Evolutionary conservation across 1,140 invertebrate genomes (phyloP), one percentile per base, ranked within the genome.

Genomic region (Paralvinella palmiformis): DNA sequence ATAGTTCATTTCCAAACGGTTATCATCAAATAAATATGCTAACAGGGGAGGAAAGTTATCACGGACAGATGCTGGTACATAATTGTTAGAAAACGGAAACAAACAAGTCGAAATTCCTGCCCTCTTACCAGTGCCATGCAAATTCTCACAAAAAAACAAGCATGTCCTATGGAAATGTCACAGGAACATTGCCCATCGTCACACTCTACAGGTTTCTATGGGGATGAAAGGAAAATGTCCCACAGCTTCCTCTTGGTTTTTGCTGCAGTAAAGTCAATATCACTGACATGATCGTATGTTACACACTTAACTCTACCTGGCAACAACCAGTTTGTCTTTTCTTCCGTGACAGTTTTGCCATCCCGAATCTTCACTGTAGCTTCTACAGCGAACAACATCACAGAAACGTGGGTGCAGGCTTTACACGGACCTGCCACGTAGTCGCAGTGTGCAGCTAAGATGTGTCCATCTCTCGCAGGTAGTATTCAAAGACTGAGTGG

Each of bases 341-440:
- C n/a, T n/a, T n/a, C n/a, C n/a, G n/a, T n/a, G n/a, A n/a, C n/a
- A n/a, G 48, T 52, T 20, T 52, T 52, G 7, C 24, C 2, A 20
- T 52, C 0, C 3, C 17, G 48, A 0, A 52, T 20, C n/a, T 52
- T 52, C 48, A 5, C 4, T n/a, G 48, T 52, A 10, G 53, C n/a
- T 15, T 63, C 62, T 31, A 24, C n/a, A 35, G 65, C 60, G 57
- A 65, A 68, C 35, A 68, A 2, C 15, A 68, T 15, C 2, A 66
- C 66, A 52, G 68, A 63, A 29, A 68, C 59, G 35, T 68, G 64
- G 36, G 63, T 68, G 45, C 64, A 70, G 17, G 60, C 15, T 33
- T 67, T 48, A 3, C 62, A 61, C 15, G 62, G 20, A 35, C 67
- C 61, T 36, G 69, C 67, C 33, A 65, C 65, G 50, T 67, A 66